phyloP scores from a whole-genome alignment of 2,797 vertebrate species.

The Australoheros facetus region DNA sequence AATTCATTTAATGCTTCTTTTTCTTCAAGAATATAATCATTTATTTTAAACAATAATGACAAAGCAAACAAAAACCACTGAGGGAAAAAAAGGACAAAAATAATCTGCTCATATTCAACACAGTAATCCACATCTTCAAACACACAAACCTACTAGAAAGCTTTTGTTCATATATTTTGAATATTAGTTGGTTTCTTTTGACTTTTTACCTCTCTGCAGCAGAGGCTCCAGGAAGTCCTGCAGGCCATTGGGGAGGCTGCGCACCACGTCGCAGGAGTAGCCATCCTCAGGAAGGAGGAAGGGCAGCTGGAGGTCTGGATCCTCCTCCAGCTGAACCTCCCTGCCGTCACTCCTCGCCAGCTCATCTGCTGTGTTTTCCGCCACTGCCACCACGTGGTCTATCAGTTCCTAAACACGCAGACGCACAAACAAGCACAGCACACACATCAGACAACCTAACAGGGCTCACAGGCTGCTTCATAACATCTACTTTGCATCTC shows the following conservation, averaged over 20 bases:
- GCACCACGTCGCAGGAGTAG: conserved; percentile 97
- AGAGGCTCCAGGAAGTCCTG: conserved; percentile 97
- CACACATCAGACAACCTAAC: not conserved
- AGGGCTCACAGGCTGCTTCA: not conserved
- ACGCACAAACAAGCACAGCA: not conserved
- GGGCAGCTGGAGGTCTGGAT: conserved; percentile 96
- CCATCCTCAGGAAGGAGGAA: conserved; percentile 97
- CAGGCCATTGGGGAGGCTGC: conserved; percentile 93
- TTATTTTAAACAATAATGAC: not conserved
- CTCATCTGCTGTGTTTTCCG: conserved; percentile 96
- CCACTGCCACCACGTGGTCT: conserved; percentile 93
- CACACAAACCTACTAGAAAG: not conserved
- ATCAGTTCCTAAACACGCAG: conserved; percentile 87
- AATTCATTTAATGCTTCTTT: not conserved
- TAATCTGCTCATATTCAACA: not conserved
- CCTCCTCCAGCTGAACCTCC: conserved; percentile 95
- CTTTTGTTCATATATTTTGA: not conserved
- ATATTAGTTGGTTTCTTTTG: not conserved
- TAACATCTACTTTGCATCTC: not conserved
- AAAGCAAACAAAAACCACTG: not conserved
- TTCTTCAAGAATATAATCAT: not conserved
- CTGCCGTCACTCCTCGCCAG: conserved; percentile 94
- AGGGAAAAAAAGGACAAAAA: not conserved
- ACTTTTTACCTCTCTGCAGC: conserved; percentile 90
- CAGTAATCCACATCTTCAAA: not conserved